Evolutionary conservation across 2,797 vertebrate species (phyloP).

Genomic region (Poecilia velifera): DNA sequence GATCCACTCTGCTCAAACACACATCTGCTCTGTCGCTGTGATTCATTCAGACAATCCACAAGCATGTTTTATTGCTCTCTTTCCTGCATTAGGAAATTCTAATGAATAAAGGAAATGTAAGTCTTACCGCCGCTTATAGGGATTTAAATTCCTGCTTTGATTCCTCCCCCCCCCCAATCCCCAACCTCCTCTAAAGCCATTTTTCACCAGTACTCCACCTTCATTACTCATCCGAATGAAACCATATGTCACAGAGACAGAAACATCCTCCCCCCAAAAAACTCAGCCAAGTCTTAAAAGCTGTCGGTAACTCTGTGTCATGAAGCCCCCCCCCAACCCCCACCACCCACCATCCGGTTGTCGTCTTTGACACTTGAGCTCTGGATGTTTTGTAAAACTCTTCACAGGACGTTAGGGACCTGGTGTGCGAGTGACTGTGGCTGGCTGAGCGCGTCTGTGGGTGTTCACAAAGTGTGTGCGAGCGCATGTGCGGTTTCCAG

Average conservation of each 20-base stretch:
- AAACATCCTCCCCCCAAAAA: constrained; percentile 21
- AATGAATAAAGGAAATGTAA: constrained; percentile 32
- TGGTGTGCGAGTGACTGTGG: constrained; percentile 55
- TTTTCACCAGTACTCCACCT: constrained; percentile 10
- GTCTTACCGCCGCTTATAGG: constrained; percentile 15
- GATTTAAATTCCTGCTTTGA: constrained; percentile 17
- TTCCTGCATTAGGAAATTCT: constrained; percentile 33
- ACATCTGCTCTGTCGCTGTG: constrained; percentile 40
- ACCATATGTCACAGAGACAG: constrained; percentile 11
- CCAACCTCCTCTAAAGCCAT: constrained; percentile 8
- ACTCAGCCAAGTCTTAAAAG: constrained; percentile 35
- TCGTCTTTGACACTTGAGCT: constrained; percentile 29
- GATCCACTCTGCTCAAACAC: constrained; percentile 31
- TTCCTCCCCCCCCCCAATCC: neutral
- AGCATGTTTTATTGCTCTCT: constrained; percentile 24
- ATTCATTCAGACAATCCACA: constrained; percentile 34
- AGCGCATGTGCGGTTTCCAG: constrained; percentile 54
- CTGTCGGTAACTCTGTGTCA: constrained; percentile 33
- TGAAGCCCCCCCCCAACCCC: constrained; percentile 1
- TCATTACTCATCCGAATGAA: constrained; percentile 13
- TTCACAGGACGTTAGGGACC: constrained; percentile 49
- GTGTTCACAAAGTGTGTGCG: constrained; percentile 58
- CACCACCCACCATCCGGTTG: neutral
- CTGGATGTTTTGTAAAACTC: constrained; percentile 44
- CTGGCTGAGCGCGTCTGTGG: constrained; percentile 61